A percentile compares a stretch with the other conserved stretches of the same genome.
Conservation (phyloP, 1,140 invertebrate genomes). For the Lysiphlebus fabarum region DNA sequence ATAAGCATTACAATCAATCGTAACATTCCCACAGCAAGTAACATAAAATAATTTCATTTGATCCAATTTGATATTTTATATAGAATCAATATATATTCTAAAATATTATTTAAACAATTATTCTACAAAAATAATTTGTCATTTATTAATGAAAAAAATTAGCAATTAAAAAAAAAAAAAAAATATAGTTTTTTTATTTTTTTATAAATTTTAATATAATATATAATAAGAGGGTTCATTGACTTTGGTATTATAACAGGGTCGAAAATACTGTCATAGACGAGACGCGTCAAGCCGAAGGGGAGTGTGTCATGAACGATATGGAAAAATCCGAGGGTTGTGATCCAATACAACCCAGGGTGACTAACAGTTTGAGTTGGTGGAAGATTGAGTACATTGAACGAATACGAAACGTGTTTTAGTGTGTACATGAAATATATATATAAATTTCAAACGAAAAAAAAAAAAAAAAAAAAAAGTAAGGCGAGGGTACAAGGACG, state of each 20-base stretch:
- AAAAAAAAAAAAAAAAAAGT: background rate
- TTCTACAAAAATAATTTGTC: no score
- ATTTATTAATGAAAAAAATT: no score
- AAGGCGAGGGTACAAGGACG: no score
- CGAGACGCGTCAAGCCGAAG: background rate
- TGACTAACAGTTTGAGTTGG: conserved; percentile 41
- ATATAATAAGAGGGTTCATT: background rate
- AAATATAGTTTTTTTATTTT: no score
- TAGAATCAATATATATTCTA: no score
- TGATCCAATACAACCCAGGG: conserved; percentile 23
- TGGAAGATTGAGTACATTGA: conserved; percentile 37
- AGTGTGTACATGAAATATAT: conserved; percentile 15
- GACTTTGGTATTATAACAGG: background rate
- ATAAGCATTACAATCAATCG: conserved; percentile 65
- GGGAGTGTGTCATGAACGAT: conserved; percentile 1
- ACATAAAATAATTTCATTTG: conserved; percentile 33
- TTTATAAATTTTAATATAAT: no score
- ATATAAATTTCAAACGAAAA: conserved; percentile 4
- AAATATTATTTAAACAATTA: no score
- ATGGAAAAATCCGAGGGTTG: conserved; percentile 10
- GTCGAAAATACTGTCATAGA: no score
- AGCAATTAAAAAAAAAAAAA: no score
- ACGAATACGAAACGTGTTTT: conserved; percentile 38
- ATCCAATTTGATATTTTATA: no score
- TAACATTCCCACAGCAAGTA: conserved; percentile 53